Evolutionary conservation across 2,797 vertebrate genomes (phyloP).

Genomic region (Gouania willdenowi): DNA sequence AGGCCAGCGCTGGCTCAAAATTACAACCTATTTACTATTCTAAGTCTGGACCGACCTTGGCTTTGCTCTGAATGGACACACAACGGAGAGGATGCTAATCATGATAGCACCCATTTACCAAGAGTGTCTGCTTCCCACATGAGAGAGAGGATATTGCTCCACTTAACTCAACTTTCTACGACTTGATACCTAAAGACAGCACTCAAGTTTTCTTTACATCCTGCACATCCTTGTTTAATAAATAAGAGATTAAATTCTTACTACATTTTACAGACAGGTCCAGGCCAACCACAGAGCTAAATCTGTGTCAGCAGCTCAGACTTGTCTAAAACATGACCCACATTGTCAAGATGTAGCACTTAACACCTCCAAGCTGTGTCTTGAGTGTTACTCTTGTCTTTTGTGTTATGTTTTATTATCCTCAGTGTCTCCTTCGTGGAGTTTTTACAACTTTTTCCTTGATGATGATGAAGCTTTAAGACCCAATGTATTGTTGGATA

Average conservation of each 20-base stretch:
- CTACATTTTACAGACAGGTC: constrained; percentile 38
- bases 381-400: background rate
- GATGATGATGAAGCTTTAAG: constrained; percentile 10
- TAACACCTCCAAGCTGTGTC: constrained; percentile 24
- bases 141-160: constrained; percentile 49
- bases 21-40: constrained; percentile 45
- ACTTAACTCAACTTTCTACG: constrained; percentile 48
- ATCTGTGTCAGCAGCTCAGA: constrained; percentile 23
- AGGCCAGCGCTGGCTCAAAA: constrained; percentile 39
- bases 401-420: constrained; percentile 12
- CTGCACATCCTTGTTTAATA: constrained; percentile 42
- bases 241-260: constrained; percentile 36
- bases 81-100: constrained; percentile 21
- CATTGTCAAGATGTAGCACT: constrained; percentile 33
- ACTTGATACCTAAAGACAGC: constrained; percentile 39
- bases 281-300: constrained; percentile 11
- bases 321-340: constrained; percentile 24
- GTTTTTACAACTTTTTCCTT: constrained; percentile 7
- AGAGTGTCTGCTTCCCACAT: constrained; percentile 19
- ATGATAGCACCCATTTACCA: constrained; percentile 40
- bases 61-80: constrained; percentile 36
- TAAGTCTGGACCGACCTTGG: constrained; percentile 30
- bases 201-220: constrained; percentile 43
- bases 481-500: background rate
- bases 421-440: constrained; percentile 3